Evolutionary conservation across 1,140 invertebrate genomes (phyloP), one percentile per base, ranked within the genome.

Genomic region (Lepidurus couesii): DNA sequence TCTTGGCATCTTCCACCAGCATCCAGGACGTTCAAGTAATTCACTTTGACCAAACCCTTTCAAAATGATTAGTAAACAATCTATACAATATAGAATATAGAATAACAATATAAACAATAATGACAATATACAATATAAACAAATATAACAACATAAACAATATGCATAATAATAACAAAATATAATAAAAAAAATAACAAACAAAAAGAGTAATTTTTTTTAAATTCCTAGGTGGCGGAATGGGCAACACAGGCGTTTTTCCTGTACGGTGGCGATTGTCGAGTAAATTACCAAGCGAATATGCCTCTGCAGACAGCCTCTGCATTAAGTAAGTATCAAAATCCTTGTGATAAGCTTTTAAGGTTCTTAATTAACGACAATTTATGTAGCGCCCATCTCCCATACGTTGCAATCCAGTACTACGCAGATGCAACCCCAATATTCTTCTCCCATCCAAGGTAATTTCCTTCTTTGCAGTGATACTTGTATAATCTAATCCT

Each of bases 191-290:
- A n/a, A 1, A 65, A 7, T 65, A 65, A n/a, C 16, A 65, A 16
- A 7, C 9, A 75, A 65, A 65, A 65, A 4, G 7, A 13, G 21
- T 42, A 11, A n/a, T 78, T 78, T 2, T 34, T 42, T 10, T 76
- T 42, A 7, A 26, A 76, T 43, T 42, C 42, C 4, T 81, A 90
- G 87, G 84, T 91, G 0, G 89, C 90, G 65, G 92, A 97, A 82
- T 94, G 93, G 91, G 96, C 96, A 5, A 92, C 92, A 1, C 89
- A 94, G 83, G 95, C 96, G 0, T 97, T 98, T 84, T 95, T 98
- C 83, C 85, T 95, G 78, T 97, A 96, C 85, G 96, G 96, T 44
- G 92, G 92, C 11, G 94, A 96, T 82, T 65, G 53, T 65, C 53
- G 88, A 76, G 1, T 80, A 76, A 74, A 44, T 78, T 24, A 34